phyloP scores from a whole-genome alignment of 2,113 vertebrate genomes.

The Calypte anna region DNA sequence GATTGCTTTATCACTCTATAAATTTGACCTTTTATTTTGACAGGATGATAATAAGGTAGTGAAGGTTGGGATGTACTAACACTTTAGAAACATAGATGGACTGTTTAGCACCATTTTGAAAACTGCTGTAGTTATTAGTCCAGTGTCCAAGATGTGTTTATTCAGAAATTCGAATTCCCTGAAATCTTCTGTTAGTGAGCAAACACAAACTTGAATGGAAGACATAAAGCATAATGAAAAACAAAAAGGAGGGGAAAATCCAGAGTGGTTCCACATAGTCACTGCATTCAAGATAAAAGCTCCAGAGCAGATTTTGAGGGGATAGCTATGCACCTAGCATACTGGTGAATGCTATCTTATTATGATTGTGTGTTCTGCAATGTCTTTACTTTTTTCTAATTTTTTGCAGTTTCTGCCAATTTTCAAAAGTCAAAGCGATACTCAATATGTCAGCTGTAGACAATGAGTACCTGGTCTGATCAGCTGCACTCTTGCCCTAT shows the following conservation, averaged over 20 bases:
- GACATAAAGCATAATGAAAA: background rate
- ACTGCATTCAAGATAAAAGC: background rate
- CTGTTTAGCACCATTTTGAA: background rate
- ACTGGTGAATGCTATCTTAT: background rate
- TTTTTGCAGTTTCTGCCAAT: background rate
- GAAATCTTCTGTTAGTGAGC: background rate
- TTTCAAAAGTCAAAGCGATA: background rate
- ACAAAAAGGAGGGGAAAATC: background rate
- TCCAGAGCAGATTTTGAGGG: background rate
- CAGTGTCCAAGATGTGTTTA: background rate
- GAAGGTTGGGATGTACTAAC: background rate
- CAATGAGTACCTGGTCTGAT: background rate
- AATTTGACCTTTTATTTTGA: background rate
- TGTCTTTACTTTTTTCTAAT: background rate
- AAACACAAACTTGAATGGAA: background rate
- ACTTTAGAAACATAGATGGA: too few species aligned
- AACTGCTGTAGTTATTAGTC: background rate
- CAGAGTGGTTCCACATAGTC: accelerated
- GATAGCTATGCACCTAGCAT: background rate
- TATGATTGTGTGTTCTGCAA: background rate
- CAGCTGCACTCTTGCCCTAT: background rate
- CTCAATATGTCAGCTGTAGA: background rate
- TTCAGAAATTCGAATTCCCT: background rate
- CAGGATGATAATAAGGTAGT: background rate
- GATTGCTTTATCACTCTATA: background rate